Conservation (phyloP, 2,113 vertebrate species). For the Antennarius striatus region DNA sequence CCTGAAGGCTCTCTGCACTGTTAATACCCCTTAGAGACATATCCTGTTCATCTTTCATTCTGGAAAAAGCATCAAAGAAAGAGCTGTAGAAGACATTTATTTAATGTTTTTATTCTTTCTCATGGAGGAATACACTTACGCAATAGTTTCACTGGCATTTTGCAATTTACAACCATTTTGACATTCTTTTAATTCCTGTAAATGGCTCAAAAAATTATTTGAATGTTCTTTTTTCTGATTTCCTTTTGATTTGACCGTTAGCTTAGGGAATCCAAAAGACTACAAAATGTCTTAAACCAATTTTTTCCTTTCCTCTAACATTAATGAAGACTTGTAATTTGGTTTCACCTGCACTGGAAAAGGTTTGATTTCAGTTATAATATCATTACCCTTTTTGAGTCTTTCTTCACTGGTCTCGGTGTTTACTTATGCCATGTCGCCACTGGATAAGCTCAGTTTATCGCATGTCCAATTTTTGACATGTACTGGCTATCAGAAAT, state of each 20-base stretch:
- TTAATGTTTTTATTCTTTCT: not conserved
- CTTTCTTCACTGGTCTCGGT: slow-evolving; percentile 77
- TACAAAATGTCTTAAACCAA: not conserved
- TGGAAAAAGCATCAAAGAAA: not conserved
- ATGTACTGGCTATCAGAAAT: slow-evolving; percentile 81
- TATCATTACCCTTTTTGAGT: slow-evolving; percentile 81
- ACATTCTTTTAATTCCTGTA: not conserved
- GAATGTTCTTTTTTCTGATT: not conserved
- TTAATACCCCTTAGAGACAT: not conserved
- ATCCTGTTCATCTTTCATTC: not conserved
- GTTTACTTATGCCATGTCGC: slow-evolving; percentile 84
- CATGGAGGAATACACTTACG: not conserved
- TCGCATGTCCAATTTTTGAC: slow-evolving; percentile 81
- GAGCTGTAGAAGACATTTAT: not conserved
- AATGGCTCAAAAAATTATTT: not conserved
- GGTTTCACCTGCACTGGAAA: slow-evolving; percentile 57
- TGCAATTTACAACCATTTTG: not conserved
- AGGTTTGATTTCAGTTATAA: slow-evolving; percentile 73
- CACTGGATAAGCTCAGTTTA: slow-evolving; percentile 83
- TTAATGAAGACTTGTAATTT: not conserved
- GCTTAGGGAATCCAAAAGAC: too few species aligned
- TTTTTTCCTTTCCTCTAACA: not conserved
- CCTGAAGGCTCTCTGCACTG: slow-evolving; percentile 13
- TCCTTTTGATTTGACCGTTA: not conserved
- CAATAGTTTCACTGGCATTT: not conserved